Evolutionary conservation across 2,113 vertebrate genomes (phyloP).

Genomic region (Rhadina sibilatrix): DNA sequence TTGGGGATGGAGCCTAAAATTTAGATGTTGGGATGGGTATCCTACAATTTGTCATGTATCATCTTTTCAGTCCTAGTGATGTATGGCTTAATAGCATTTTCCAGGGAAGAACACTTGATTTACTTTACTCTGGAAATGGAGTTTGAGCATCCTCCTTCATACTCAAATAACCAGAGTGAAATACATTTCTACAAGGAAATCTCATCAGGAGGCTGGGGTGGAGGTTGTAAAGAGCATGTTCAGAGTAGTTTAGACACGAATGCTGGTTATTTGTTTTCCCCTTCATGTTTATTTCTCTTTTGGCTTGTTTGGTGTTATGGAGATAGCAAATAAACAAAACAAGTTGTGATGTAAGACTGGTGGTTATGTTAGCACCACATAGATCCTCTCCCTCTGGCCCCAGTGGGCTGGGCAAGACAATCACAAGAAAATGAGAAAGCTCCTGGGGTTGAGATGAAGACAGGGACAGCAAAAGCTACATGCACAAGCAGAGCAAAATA

Average conservation of each 20-base stretch:
- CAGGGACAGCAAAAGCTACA: neutral
- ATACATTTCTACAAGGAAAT: neutral
- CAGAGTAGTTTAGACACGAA: neutral
- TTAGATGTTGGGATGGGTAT: neutral
- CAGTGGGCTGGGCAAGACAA: neutral
- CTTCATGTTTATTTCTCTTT: neutral
- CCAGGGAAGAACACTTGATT: neutral
- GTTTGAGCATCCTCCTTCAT: neutral
- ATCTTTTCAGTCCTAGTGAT: neutral
- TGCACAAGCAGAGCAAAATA: neutral
- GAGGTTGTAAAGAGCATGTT: neutral
- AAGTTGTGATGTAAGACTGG: neutral
- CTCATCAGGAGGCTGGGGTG: neutral
- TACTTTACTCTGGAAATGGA: neutral
- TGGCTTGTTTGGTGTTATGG: neutral
- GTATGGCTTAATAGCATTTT: neutral
- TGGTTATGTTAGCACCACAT: neutral
- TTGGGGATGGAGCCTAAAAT: neutral
- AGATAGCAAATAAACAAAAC: neutral
- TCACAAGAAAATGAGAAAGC: neutral
- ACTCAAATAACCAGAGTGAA: neutral
- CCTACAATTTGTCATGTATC: neutral
- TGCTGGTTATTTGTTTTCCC: neutral
- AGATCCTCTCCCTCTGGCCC: neutral
- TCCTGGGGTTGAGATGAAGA: neutral